A percentile compares a stretch with the other conserved stretches of the same genome.
phyloP scores from a whole-genome alignment of 2,113 vertebrate genomes.

The Petrocephalus microphthalmus region DNA sequence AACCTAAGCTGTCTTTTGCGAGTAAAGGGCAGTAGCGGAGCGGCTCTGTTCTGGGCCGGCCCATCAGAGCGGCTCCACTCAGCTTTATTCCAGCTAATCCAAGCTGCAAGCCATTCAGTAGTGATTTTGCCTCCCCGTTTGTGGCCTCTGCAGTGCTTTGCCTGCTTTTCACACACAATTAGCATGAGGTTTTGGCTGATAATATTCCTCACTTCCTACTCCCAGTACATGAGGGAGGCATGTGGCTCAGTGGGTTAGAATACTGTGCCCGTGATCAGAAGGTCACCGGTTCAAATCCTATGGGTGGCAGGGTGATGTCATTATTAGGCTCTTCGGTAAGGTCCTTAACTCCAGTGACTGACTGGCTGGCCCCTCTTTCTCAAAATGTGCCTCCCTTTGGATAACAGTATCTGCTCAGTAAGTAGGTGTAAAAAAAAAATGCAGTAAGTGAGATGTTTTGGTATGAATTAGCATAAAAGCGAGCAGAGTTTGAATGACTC shows the following conservation, averaged over 20 bases:
- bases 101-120: background rate
- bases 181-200: background rate
- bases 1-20: background rate
- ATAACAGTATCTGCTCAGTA: background rate
- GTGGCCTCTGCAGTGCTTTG: background rate
- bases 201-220: background rate
- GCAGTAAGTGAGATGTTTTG: background rate
- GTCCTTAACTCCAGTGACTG: background rate
- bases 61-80: background rate
- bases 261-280: background rate
- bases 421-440: background rate
- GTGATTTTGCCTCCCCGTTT: background rate
- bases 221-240: background rate
- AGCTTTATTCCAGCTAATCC: background rate
- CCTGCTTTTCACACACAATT: background rate
- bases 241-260: background rate
- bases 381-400: background rate
- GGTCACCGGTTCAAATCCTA: background rate
- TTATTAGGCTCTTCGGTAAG: background rate
- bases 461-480: background rate
- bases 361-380: too few species aligned
- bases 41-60: background rate
- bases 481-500: background rate
- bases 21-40: background rate
- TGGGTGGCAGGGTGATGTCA: background rate